Evolutionary conservation across 2,113 vertebrate genomes (phyloP), one percentile per base, ranked within the genome.

Genomic region (Clarias gariepinus): DNA sequence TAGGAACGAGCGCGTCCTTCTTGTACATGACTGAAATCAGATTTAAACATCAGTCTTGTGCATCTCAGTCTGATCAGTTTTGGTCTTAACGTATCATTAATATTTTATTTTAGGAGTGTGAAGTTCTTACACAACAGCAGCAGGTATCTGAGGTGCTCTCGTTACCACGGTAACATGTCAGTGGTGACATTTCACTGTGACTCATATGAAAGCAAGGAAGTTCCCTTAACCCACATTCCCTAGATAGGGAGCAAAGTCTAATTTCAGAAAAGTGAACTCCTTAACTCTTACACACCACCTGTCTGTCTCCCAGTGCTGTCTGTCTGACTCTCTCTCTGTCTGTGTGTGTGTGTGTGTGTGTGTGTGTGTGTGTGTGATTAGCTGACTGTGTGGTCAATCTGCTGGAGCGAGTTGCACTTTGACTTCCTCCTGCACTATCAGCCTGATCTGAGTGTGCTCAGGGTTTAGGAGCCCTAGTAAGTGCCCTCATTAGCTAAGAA

Each of bases 401-500:
- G 76, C 16, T 79, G n/a, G 28, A 79, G 77, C 4, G 9, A n/a
- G 81, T 83, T 71, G 82, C 82, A 83, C 66, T 83, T 57, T 84
- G 69, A 74, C 68, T 84, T 84, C 55, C 83, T 61, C 33, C 68
- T 74, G 12, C 68, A 60, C 69, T 73, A 84, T 84, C 83, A 74
- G 83, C 21, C 55, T 60, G 9, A 68, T 55, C 68, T 74, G 68
- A 84, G 68, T 84, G 68, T 84, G 69, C 23, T 84, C 82, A 84
- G 83, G 83, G 69, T 84, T 84, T 83, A 83, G 82, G 82, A 52
- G 52, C 53, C 83, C 68, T 84, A 84, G 33, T 84, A 61, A 84
- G 69, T 60, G 69, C 92, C 90, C 93, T 94, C 90, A 90, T 95
- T 94, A 94, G 93, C 92, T 91, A 93, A 93, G 94, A 94, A 94